Evolutionary conservation across 2,797 vertebrate species (phyloP).

Genomic region (Poecilia velifera): DNA sequence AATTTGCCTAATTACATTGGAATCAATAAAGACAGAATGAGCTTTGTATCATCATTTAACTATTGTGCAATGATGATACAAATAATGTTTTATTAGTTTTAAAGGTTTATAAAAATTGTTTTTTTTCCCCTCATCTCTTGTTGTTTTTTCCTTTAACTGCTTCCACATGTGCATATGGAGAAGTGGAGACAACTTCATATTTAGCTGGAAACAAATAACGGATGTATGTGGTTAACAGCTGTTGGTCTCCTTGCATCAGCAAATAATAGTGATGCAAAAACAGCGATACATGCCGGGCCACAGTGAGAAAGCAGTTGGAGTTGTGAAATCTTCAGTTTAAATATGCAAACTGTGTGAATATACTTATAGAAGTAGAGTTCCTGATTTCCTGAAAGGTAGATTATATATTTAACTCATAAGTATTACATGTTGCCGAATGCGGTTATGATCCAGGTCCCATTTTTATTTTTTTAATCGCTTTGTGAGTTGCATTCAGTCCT

Average conservation of each 20-base stretch:
- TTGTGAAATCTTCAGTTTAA: background rate
- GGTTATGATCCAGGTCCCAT: background rate
- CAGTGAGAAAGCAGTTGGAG: constrained; percentile 13
- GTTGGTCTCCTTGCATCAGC: constrained; percentile 40
- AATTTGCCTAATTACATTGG: background rate
- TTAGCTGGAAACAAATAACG: constrained; percentile 48
- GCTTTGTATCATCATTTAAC: background rate
- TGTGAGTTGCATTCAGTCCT: constrained; percentile 20
- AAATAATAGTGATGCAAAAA: constrained; percentile 20
- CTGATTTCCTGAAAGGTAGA: background rate
- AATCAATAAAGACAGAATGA: background rate
- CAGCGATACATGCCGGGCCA: constrained; percentile 10
- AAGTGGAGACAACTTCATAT: constrained; percentile 3
- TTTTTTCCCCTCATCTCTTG: too few species aligned
- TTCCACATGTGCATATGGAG: background rate
- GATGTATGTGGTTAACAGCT: constrained; percentile 39
- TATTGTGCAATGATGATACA: background rate
- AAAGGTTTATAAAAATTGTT: background rate
- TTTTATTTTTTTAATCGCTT: background rate
- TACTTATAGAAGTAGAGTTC: background rate
- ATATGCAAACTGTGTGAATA: background rate
- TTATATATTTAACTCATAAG: background rate
- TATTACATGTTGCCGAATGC: background rate
- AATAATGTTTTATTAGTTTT: background rate
- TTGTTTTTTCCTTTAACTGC: too few species aligned